Evolutionary conservation across 2,797 vertebrate genomes (phyloP), one percentile per base, ranked within the genome.

Genomic region (Rhyacichthys aspro): DNA sequence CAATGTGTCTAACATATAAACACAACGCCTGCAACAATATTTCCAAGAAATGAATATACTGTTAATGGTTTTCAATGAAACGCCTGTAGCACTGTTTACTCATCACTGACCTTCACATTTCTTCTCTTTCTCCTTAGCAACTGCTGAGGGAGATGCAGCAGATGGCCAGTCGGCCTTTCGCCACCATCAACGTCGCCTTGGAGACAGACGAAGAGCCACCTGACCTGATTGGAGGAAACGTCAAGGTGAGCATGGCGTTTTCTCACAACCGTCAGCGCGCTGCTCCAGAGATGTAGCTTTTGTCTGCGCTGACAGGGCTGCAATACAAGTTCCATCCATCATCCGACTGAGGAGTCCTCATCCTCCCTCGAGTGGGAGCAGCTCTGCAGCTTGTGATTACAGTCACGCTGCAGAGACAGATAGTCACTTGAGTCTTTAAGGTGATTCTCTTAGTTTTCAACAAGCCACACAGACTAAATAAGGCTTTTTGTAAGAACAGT

Each of bases 101-200:
- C 10, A 59, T 69, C 65, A 33, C 50, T 89, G 61, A 83, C 81
- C 78, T 70, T 79, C 61, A 1, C 59, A 42, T 59, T 8, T 57
- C 49, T 80, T 84, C 43, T 89, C 71, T 75, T 42, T 84, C 82
- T 72, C 74, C 70, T 55, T 81, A 99, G 97, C 97, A 99, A 99
- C 95, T 99, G 65, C 94, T 99, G 66, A 94, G 97, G 48, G 97
- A 99, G 94, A 99, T 99, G 97, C 97, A 99, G 78, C 97, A 99
- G 94, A 99, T 99, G 97, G 97, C 97, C 66, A 99, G 97, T 78
- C 95, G 97, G 71, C 97, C 97, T 82, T 99, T 99, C 67, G 97
- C 97, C 84, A 98, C 96, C 67, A 94, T 99, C 90, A 98, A 98
- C 41, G 97, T 99, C 74, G 97, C 96, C 91, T 93, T 99, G 92